Conservation (phyloP, 2,888 invertebrate species). For the Aphelenchoides bicaudatus region DNA sequence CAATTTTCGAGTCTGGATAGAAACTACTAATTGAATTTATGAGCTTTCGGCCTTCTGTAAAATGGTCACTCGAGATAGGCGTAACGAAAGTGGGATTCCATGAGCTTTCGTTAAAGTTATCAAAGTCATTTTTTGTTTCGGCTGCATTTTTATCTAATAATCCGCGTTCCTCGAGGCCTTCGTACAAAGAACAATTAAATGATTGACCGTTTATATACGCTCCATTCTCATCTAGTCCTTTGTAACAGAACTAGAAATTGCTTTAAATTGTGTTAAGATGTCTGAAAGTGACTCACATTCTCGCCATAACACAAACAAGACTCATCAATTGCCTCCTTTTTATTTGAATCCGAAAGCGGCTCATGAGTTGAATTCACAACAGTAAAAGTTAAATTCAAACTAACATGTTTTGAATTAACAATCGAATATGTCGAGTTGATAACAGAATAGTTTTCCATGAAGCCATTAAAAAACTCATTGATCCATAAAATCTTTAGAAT, state of each 20-base stretch:
- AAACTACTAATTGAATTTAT: neutral
- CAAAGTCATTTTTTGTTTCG: neutral
- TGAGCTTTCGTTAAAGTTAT: neutral
- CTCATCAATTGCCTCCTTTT: neutral
- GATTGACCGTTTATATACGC: neutral
- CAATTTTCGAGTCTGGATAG: neutral
- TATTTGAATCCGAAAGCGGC: too few species aligned
- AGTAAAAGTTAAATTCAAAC: too few species aligned
- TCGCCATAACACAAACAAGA: conserved; percentile 8
- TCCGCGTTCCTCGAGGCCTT: neutral
- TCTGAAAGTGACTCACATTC: conserved; percentile 3
- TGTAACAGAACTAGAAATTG: conserved; percentile 3
- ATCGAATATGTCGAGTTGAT: too few species aligned
- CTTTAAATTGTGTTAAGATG: neutral
- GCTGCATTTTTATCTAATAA: neutral
- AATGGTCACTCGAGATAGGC: conserved; percentile 6
- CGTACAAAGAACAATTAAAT: conserved; percentile 3
- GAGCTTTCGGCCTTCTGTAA: neutral
- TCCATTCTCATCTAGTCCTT: neutral
- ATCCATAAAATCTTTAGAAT: too few species aligned
- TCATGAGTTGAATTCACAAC: too few species aligned
- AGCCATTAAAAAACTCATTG: too few species aligned
- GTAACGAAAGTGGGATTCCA: conserved; percentile 12
- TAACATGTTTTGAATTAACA: too few species aligned
- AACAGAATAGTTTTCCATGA: too few species aligned